Evolutionary conservation across 2,888 invertebrate species (phyloP).

Genomic region (Cryptus viduatorius): DNA sequence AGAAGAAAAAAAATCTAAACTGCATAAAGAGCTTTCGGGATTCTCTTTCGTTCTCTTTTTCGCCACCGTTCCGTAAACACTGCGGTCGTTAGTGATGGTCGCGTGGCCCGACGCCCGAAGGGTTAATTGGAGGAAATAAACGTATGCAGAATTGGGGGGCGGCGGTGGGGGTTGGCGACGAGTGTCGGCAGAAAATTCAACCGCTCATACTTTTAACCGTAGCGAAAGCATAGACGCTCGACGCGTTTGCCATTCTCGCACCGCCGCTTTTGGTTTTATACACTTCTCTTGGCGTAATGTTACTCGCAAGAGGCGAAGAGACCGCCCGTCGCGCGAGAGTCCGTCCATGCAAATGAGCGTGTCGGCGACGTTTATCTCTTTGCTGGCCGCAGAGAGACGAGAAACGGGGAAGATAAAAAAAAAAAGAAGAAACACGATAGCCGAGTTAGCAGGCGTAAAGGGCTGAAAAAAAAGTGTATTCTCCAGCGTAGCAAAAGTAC

Average conservation of each 20-base stretch:
- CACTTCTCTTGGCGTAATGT: conserved; percentile 1
- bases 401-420: conserved; percentile 35
- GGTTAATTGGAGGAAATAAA: conserved; percentile 84
- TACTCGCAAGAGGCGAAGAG: conserved; percentile 52
- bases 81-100: conserved; percentile 81
- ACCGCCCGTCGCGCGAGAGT: conserved; percentile 73
- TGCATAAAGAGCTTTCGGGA: neutral
- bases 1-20: neutral
- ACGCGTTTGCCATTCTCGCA: conserved; percentile 64
- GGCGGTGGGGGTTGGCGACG: conserved; percentile 58
- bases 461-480: conserved; percentile 66
- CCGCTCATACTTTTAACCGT: neutral
- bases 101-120: conserved; percentile 81
- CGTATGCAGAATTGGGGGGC: conserved; percentile 69
- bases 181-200: conserved; percentile 28
- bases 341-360: conserved; percentile 80
- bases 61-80: conserved; percentile 75
- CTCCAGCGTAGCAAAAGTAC: conserved; percentile 63
- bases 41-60: conserved; percentile 51
- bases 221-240: conserved; percentile 25
- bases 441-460: conserved; percentile 61
- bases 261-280: conserved; percentile 26
- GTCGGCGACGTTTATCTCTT: conserved; percentile 75
- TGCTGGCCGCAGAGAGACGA: conserved; percentile 53
- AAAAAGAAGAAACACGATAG: conserved; percentile 14